Base-by-base conservation (phyloP, 2,113 vertebrate species). In the Neodon shergylaensis region DNA sequence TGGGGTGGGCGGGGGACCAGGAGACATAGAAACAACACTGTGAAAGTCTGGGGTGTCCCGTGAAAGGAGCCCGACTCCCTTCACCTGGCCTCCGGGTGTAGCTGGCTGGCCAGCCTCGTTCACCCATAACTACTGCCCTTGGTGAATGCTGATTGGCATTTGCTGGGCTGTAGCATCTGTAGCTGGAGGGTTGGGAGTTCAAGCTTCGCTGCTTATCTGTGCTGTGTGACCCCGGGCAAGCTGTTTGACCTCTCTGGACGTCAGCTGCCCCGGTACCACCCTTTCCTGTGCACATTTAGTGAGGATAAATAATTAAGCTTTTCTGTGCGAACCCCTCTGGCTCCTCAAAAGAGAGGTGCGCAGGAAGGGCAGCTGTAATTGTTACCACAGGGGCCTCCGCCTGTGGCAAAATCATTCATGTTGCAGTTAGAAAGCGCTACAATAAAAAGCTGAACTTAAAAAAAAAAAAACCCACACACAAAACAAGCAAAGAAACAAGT, bases 301-400 rank as follows among this genome's bases (percentile, higher is more conserved):
- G 47, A 94, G 68, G 93, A 95, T 95, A 92, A 97, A 95, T 94
- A 97, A 96, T 92, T 94, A 42, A 97, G 88, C 76, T 52, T 93
- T 88, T 97, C 42, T 6, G 2, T 36, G 44, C 42, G 90, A 89
- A 79, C 85, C 52, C 70, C 77, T 90, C 66, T 28, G 31, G 84
- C 76, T 93, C 36, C 95, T 95, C 81, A 39, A 72, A 95, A 91
- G 85, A 49, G 31, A 81, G 39, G 86, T 24, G 89, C 9, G 3
- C 42, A 52, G 73, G 36, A 10, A 78, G 22, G 49, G 24, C 0
- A 14, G n/a, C 78, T 52, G 1, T 76, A 93, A 95, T 70, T 82
- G 58, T 94, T 91, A 91, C 88, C 72, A 13, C 14, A 36, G 95
- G 78, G 92, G 58, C 88, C 42, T 94, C 10, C 0, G 88, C 94